phyloP scores from a whole-genome alignment of 1,140 invertebrate species.

The Caenorhabditis brenneri region DNA sequence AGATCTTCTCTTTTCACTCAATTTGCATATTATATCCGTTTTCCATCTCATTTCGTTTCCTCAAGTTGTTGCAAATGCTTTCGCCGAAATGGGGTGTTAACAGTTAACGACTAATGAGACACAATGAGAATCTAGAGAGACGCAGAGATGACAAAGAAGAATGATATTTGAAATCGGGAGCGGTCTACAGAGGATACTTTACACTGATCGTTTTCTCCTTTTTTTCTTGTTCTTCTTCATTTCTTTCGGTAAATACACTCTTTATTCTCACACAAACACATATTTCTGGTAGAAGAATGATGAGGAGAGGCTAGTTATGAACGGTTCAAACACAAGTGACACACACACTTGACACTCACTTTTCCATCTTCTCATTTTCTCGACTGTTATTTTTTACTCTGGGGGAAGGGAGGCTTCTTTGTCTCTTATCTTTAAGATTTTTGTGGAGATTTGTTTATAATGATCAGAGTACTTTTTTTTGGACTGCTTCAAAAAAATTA shows the following conservation, averaged over 20 bases:
- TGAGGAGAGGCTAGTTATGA: slow-evolving; percentile 25
- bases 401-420: too few species aligned
- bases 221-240: slow-evolving; percentile 35
- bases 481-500: too few species aligned
- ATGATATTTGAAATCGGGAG: slow-evolving; percentile 3
- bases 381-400: background rate
- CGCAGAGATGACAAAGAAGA: background rate
- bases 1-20: background rate
- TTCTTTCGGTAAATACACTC: background rate
- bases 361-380: slow-evolving; percentile 2
- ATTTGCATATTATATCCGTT: slow-evolving; percentile 43
- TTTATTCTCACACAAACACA: background rate
- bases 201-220: slow-evolving; percentile 31
- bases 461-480: too few species aligned
- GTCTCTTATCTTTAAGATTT: background rate
- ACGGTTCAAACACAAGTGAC: background rate
- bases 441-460: too few species aligned
- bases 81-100: slow-evolving; percentile 21
- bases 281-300: background rate
- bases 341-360: slow-evolving; percentile 4
- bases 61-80: background rate
- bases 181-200: slow-evolving; percentile 3
- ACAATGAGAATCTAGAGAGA: background rate
- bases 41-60: background rate
- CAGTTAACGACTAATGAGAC: slow-evolving; percentile 14